A percentile compares a stretch with the other conserved stretches of the same genome.
phyloP scores from a whole-genome alignment of 2,797 vertebrate genomes.

The Echiichthys vipera region DNA sequence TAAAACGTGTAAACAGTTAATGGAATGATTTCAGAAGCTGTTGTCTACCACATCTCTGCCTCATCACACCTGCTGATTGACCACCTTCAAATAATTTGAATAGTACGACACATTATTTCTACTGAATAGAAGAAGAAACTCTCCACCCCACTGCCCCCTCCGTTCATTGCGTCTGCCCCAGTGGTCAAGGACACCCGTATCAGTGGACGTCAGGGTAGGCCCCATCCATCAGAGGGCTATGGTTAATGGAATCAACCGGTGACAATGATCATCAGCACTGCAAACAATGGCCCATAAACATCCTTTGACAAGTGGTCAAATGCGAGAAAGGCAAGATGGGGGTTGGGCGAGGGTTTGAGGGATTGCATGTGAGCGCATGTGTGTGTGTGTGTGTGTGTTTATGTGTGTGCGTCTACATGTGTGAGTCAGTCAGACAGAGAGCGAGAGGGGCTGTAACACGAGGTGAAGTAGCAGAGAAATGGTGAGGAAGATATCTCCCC shows the following conservation, averaged over 20 bases:
- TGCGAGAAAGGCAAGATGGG: slow-evolving; percentile 46
- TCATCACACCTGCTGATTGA: neutral
- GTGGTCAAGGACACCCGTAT: slow-evolving; percentile 86
- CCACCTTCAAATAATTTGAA: neutral
- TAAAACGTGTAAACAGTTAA: neutral
- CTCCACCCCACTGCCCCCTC: slow-evolving; percentile 26
- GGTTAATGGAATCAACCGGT: slow-evolving; percentile 86
- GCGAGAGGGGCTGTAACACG: slow-evolving; percentile 45
- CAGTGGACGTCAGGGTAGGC: slow-evolving; percentile 78
- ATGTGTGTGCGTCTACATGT: slow-evolving; percentile 12
- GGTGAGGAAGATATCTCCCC: slow-evolving; percentile 56
- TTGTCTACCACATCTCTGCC: neutral
- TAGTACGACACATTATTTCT: neutral
- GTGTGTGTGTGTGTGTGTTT: slow-evolving; percentile 25
- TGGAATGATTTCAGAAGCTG: neutral
- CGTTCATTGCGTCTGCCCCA: slow-evolving; percentile 64
- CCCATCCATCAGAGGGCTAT: slow-evolving; percentile 83
- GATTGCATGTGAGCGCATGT: slow-evolving; percentile 23
- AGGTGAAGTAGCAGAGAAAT: slow-evolving; percentile 61
- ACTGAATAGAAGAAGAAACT: slow-evolving; percentile 23
- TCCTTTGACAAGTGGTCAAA: slow-evolving; percentile 83
- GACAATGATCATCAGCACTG: slow-evolving; percentile 87
- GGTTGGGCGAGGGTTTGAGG: slow-evolving; percentile 48
- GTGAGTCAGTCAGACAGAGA: slow-evolving; percentile 55
- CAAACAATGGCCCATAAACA: slow-evolving; percentile 88